Percentiles rank a stretch among this genome's conserved stretches.
phyloP scores from a whole-genome alignment of 2,888 invertebrate species.

The Blastobasis adustella region DNA sequence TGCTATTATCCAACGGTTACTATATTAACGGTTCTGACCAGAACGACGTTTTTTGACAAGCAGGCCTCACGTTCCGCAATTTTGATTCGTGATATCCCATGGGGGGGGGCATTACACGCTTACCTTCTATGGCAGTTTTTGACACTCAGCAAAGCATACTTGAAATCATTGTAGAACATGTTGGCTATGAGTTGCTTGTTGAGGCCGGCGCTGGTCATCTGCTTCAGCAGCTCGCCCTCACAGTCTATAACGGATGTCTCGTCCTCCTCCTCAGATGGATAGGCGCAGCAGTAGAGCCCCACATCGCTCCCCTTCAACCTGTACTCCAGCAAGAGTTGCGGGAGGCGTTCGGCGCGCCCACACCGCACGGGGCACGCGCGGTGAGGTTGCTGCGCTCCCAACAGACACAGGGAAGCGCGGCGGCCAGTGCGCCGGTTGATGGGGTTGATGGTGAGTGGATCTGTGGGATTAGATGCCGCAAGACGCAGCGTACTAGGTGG shows the following conservation, averaged over 20 bases:
- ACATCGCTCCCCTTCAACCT: constrained; percentile 89
- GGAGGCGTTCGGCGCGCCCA: constrained; percentile 85
- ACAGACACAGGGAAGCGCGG: constrained; percentile 70
- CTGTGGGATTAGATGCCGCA: neutral
- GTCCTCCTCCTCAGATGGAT: constrained; percentile 79
- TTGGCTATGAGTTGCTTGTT: constrained; percentile 90
- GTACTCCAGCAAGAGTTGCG: constrained; percentile 93
- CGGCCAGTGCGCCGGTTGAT: constrained; percentile 23
- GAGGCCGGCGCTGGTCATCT: constrained; percentile 91
- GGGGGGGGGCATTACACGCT: too few relatives aligned
- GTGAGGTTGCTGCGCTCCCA: constrained; percentile 87
- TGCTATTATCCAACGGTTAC: too few relatives aligned
- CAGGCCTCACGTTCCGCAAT: too few relatives aligned
- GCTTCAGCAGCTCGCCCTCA: constrained; percentile 90
- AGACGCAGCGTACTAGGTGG: neutral
- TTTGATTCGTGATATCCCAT: too few relatives aligned
- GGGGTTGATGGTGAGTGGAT: constrained; percentile 63
- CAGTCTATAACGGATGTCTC: too few relatives aligned
- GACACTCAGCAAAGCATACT: constrained; percentile 46
- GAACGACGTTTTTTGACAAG: too few relatives aligned
- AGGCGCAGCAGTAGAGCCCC: constrained; percentile 87
- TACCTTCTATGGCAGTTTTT: too few relatives aligned
- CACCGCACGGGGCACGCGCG: constrained; percentile 74
- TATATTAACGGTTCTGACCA: too few relatives aligned
- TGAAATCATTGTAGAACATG: constrained; percentile 96